Conservation (phyloP, 2,113 vertebrate genomes). For the Cathartes aura region DNA sequence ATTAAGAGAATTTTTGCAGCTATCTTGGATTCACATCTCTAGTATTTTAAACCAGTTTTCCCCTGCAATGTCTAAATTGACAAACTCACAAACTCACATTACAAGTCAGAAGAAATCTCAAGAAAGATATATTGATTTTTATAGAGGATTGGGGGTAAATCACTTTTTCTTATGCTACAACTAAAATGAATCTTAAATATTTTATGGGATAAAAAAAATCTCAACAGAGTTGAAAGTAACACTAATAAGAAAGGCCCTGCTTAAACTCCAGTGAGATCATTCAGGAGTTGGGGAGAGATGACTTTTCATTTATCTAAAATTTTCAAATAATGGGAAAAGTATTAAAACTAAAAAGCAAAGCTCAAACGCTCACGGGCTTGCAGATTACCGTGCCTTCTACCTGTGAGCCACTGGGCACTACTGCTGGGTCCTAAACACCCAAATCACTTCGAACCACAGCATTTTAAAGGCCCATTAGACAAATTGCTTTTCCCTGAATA, state of each 20-base stretch:
- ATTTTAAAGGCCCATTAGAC: background rate
- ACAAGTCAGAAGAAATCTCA: constrained; percentile 5
- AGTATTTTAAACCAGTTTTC: background rate
- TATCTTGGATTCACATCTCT: background rate
- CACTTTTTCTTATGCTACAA: background rate
- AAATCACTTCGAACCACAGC: background rate
- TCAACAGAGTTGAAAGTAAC: background rate
- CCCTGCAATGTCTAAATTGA: background rate
- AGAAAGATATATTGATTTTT: background rate
- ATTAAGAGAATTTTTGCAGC: background rate
- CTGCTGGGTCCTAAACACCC: background rate
- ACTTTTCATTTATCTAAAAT: background rate
- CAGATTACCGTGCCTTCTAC: background rate
- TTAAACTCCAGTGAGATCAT: background rate
- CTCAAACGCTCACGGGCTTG: background rate
- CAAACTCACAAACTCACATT: background rate
- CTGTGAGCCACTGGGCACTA: background rate
- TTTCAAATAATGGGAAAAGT: background rate
- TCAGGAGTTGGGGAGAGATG: background rate
- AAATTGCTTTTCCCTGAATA: background rate
- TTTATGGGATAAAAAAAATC: background rate
- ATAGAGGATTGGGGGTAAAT: background rate
- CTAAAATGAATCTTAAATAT: constrained; percentile 25
- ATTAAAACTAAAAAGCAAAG: background rate
- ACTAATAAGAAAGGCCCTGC: background rate